phyloP scores from a whole-genome alignment of 2,113 vertebrate species.

The Cololabis saira region DNA sequence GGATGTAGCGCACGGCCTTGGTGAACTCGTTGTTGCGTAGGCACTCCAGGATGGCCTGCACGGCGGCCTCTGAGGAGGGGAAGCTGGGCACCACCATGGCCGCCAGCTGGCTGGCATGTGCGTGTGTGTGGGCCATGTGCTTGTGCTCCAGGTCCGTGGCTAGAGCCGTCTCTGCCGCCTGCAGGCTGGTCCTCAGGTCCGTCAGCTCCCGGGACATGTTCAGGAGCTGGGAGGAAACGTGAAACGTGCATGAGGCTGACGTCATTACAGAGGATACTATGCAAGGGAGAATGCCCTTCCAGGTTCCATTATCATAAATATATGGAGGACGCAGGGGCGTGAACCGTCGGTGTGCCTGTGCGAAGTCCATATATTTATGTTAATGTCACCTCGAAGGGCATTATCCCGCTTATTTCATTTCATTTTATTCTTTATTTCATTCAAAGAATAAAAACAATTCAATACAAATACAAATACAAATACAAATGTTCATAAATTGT shows the following conservation, averaged over 20 bases:
- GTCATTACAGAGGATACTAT: constrained; percentile 4
- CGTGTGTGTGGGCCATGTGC: constrained; percentile 79
- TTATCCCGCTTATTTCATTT: no score
- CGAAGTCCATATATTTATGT: no score
- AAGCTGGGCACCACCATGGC: constrained; percentile 83
- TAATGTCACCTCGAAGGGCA: no score
- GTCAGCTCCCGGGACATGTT: constrained; percentile 98
- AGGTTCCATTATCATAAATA: no score
- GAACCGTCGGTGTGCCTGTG: no score
- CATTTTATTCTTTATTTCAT: no score
- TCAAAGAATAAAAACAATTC: no score
- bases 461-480: no score
- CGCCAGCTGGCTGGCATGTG: constrained; percentile 60
- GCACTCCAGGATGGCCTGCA: constrained; percentile 96
- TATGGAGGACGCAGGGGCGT: no score
- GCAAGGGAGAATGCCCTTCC: no score
- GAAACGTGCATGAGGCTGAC: constrained; percentile 7
- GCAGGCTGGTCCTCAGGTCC: constrained; percentile 91
- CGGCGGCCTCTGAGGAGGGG: constrained; percentile 90
- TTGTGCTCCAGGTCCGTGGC: constrained; percentile 83
- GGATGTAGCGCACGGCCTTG: constrained; percentile 91
- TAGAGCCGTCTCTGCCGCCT: constrained; percentile 88
- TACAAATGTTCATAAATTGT: no score
- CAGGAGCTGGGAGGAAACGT: constrained; percentile 82
- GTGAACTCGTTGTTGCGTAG: constrained; percentile 92